phyloP scores from a whole-genome alignment of 2,888 invertebrate genomes.

The Oxystoma pomonae region DNA sequence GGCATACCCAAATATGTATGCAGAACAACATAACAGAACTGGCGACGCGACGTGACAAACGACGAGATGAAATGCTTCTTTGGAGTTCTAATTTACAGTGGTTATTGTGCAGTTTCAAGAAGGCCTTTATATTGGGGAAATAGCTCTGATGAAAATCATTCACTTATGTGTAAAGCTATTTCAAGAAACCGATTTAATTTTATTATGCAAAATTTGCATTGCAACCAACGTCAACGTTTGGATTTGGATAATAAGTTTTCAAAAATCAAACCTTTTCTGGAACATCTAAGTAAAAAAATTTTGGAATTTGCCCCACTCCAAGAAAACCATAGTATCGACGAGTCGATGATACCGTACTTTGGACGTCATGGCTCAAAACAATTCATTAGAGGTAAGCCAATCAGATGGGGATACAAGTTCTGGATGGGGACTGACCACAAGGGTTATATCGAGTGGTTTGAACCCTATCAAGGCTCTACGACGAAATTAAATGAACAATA shows the following conservation, averaged over 20 bases:
- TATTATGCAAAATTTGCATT: conserved; percentile 11
- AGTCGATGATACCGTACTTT: conserved; percentile 25
- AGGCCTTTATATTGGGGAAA: conserved; percentile 4
- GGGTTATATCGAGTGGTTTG: conserved; percentile 25
- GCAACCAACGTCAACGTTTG: background rate
- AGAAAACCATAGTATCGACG: conserved; percentile 24
- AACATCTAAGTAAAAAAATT: conserved; percentile 10
- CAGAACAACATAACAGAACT: background rate
- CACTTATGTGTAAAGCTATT: conserved; percentile 7
- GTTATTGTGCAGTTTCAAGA: conserved; percentile 1
- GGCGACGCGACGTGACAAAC: background rate
- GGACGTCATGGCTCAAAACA: conserved; percentile 29
- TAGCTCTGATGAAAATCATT: conserved; percentile 1
- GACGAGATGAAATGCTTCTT: background rate
- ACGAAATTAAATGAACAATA: conserved; percentile 17
- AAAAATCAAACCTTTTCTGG: conserved; percentile 11
- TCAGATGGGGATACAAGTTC: conserved; percentile 23
- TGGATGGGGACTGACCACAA: conserved; percentile 20
- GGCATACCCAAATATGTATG: background rate
- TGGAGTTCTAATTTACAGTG: conserved; percentile 8
- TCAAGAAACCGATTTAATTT: conserved; percentile 8
- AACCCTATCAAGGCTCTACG: conserved; percentile 24
- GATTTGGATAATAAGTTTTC: conserved; percentile 7
- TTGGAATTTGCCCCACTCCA: conserved; percentile 3
- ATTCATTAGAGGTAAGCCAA: conserved; percentile 31